phyloP scores from a whole-genome alignment of 2,888 invertebrate species.

The Drosophila infuscata region DNA sequence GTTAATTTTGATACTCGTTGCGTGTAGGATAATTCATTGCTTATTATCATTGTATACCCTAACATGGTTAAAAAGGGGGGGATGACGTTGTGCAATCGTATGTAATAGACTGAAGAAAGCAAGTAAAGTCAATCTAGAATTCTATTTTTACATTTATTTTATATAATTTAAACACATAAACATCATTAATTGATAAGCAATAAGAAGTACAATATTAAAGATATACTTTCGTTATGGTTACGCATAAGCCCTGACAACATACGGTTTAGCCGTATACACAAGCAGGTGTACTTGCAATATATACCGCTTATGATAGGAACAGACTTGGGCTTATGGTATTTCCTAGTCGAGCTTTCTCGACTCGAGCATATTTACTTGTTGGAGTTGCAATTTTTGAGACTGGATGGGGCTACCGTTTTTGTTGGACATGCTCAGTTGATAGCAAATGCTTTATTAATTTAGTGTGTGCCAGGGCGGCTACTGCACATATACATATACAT shows the following conservation, averaged over 20 bases:
- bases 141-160: background rate
- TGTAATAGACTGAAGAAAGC: background rate
- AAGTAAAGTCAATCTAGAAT: background rate
- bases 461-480: conserved; percentile 72
- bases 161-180: background rate
- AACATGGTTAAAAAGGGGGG: background rate
- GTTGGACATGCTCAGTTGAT: conserved; percentile 51
- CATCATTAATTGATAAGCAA: background rate
- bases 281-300: background rate
- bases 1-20: conserved; percentile 79
- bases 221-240: background rate
- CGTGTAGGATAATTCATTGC: conserved; percentile 82
- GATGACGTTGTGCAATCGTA: background rate
- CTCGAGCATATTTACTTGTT: background rate
- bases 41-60: conserved; percentile 72
- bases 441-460: conserved; percentile 81
- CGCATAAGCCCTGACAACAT: background rate
- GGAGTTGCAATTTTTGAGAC: conserved; percentile 63
- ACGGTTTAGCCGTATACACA: background rate
- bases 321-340: background rate
- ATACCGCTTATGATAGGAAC: background rate
- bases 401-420: conserved; percentile 17
- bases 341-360: background rate
- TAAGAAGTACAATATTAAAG: background rate
- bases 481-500: conserved; percentile 26